These are phyloP conservation scores for Lagopus leucura DNA, from an alignment of 2,113 vertebrate genomes.

Conservation along the genomic window DNA sequence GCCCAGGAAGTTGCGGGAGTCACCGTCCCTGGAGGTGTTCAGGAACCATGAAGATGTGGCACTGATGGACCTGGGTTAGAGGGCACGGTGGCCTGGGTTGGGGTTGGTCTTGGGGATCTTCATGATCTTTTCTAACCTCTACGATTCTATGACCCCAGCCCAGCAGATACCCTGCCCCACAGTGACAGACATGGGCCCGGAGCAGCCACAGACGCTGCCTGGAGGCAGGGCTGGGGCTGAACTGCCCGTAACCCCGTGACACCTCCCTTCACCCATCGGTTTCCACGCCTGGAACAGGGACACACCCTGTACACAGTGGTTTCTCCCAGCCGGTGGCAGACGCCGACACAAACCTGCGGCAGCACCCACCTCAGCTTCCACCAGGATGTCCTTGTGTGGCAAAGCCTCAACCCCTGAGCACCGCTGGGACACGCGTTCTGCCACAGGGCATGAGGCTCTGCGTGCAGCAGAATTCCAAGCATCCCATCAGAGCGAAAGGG, in stretches of 20 bases:
- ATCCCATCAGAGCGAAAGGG: neutral
- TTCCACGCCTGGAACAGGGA: neutral
- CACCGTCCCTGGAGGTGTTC: too few relatives aligned
- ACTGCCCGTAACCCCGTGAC: neutral
- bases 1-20: too few relatives aligned
- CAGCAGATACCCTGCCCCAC: too few relatives aligned
- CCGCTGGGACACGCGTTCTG: neutral
- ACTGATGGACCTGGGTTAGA: too few relatives aligned
- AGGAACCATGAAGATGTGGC: too few relatives aligned
- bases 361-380: neutral
- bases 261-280: neutral
- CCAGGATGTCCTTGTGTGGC: neutral
- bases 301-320: conserved; percentile 39
- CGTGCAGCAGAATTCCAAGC: rapidly evolving
- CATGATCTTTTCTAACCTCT: too few relatives aligned
- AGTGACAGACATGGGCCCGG: rapidly evolving
- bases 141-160: too few relatives aligned
- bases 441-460: neutral
- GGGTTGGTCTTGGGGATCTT: too few relatives aligned
- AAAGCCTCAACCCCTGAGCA: neutral
- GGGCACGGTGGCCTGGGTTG: too few relatives aligned
- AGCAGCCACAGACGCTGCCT: neutral
- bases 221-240: neutral
- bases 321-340: neutral
- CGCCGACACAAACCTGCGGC: neutral